A percentile compares a stretch with the other conserved stretches of the same genome.
Conservation (phyloP, 2,888 invertebrate species). For the Apotomis turbidana region DNA sequence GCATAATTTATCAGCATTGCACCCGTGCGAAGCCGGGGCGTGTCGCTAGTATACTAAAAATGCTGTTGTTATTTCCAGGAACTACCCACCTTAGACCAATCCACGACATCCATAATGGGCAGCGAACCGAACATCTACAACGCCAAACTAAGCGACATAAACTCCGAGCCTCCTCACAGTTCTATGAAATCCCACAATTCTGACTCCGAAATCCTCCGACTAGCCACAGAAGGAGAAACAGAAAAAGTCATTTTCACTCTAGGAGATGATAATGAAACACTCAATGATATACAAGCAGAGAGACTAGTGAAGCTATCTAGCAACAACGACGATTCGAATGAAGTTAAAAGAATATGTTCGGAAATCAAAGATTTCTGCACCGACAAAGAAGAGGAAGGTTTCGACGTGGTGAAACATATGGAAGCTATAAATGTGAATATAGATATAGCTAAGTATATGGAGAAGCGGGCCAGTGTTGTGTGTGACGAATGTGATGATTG, state of each 20-base stretch:
- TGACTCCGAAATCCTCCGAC: constrained; percentile 70
- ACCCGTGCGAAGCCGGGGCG: too few relatives aligned
- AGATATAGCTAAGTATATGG: constrained; percentile 54
- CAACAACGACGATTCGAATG: constrained; percentile 69
- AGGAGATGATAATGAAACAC: constrained; percentile 59
- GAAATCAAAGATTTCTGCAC: constrained; percentile 71
- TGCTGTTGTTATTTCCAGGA: constrained; percentile 58
- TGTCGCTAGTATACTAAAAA: not conserved
- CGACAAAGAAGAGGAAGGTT: constrained; percentile 52
- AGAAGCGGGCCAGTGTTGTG: constrained; percentile 49
- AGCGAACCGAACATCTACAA: constrained; percentile 79
- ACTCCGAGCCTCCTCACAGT: constrained; percentile 48
- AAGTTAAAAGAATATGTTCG: constrained; percentile 69
- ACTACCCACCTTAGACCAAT: constrained; percentile 64
- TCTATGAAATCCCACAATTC: constrained; percentile 65
- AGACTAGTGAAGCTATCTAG: constrained; percentile 70
- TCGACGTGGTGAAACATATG: constrained; percentile 61
- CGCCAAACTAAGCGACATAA: constrained; percentile 60
- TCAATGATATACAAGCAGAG: constrained; percentile 50
- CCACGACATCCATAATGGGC: constrained; percentile 78
- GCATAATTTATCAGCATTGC: too few relatives aligned
- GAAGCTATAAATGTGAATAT: constrained; percentile 51
- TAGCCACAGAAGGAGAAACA: constrained; percentile 49
- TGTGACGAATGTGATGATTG: constrained; percentile 51
- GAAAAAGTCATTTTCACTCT: constrained; percentile 71